phyloP scores from a whole-genome alignment of 2,888 invertebrate genomes.

The Eretmocerus hayati region DNA sequence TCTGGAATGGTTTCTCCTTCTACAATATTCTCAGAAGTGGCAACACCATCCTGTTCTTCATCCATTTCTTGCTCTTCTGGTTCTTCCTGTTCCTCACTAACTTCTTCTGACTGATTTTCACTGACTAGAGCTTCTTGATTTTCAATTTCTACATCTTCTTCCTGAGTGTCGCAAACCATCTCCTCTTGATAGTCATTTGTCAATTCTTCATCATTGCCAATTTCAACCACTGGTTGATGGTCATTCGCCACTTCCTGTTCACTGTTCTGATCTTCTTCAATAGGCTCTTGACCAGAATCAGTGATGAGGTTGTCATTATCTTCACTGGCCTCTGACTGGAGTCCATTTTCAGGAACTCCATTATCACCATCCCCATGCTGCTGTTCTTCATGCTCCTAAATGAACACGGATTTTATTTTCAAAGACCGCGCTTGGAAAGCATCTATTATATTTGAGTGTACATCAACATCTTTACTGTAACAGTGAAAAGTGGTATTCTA shows the following conservation, averaged over 20 bases:
- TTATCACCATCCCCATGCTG: constrained; percentile 12
- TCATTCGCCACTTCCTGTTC: not conserved
- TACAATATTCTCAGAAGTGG: not conserved
- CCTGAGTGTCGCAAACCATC: not conserved
- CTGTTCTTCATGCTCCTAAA: no score
- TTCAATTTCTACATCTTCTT: constrained; percentile 1
- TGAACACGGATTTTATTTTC: no score
- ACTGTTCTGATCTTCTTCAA: constrained; percentile 33
- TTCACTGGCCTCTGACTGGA: constrained; percentile 26
- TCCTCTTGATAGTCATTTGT: constrained; percentile 4
- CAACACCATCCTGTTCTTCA: not conserved
- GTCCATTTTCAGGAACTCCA: constrained; percentile 35
- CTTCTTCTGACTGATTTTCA: not conserved
- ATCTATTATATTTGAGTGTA: no score
- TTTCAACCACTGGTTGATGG: not conserved
- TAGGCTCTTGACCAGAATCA: not conserved
- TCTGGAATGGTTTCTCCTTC: constrained; percentile 17
- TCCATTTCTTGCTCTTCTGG: not conserved
- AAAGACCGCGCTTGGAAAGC: no score
- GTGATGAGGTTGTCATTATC: not conserved
- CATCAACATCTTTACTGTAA: no score
- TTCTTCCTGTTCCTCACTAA: not conserved
- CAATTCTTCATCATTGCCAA: not conserved
- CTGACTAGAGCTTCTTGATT: not conserved
- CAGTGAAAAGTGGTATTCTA: no score